Conservation (phyloP, 1,140 invertebrate genomes). For the Zaprionus nigranus region DNA sequence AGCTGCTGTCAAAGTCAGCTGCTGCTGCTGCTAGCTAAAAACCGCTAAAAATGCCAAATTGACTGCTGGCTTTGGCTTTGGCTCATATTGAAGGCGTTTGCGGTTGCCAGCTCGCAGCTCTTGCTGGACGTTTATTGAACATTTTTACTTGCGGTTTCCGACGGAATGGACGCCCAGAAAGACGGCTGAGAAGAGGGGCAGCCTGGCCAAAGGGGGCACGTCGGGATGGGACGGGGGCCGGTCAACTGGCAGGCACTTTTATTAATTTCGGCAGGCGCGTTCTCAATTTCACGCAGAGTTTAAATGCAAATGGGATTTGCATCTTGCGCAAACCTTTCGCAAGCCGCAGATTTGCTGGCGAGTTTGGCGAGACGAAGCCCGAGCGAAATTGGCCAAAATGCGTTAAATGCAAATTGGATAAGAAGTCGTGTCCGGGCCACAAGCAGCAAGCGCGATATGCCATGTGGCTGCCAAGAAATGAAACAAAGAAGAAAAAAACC, state of each 20-base stretch:
- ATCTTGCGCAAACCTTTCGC: conserved; percentile 1
- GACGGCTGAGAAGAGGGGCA: conserved; percentile 17
- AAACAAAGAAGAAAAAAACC: conserved; percentile 13
- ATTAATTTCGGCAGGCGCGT: conserved; percentile 68
- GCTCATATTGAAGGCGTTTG: conserved; percentile 73
- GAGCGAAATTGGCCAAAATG: conserved; percentile 67
- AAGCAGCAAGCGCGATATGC: conserved; percentile 35
- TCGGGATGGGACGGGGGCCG: neutral
- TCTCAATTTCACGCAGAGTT: conserved; percentile 76
- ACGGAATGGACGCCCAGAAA: neutral
- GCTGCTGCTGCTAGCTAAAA: conserved; percentile 43
- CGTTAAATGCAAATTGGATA: conserved; percentile 83
- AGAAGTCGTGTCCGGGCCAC: conserved; percentile 62
- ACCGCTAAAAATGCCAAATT: conserved; percentile 71
- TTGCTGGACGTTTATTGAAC: conserved; percentile 77
- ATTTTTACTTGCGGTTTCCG: conserved; percentile 75
- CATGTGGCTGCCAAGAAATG: conserved; percentile 50
- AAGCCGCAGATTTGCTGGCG: conserved; percentile 26
- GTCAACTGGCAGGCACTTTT: conserved; percentile 53
- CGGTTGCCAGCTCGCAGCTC: conserved; percentile 49
- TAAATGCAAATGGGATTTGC: conserved; percentile 78
- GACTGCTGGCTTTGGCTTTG: conserved; percentile 53
- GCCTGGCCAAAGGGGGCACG: neutral
- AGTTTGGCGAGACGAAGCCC: conserved; percentile 16
- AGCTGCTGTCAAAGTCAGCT: conserved; percentile 71